These are phyloP conservation scores for Tuberolachnus salignus DNA, from an alignment of 2,888 invertebrate species.

Conservation along the genomic window DNA sequence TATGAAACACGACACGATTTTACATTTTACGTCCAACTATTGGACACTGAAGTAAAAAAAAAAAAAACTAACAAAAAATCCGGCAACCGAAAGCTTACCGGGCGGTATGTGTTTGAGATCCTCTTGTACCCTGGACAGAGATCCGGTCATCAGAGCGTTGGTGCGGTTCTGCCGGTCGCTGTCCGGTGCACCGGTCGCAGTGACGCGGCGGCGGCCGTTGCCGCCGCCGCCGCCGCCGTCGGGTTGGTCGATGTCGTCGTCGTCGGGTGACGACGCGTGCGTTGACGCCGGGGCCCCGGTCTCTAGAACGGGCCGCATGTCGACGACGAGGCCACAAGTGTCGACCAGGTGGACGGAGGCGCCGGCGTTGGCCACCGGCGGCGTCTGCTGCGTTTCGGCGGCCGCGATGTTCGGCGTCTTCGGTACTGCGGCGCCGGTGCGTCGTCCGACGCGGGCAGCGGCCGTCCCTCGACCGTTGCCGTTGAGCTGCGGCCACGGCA, in stretches of 20 bases:
- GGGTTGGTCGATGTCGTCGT: neutral
- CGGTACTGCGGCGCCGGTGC: too few relatives aligned
- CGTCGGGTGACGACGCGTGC: neutral
- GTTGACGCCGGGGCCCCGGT: neutral
- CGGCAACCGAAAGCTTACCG: constrained; percentile 20
- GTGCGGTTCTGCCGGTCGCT: neutral
- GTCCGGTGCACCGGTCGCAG: neutral
- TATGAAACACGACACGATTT: too few relatives aligned
- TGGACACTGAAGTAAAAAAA: too few relatives aligned
- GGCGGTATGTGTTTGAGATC: constrained; percentile 53
- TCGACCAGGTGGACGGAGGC: constrained; percentile 50
- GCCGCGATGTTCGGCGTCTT: neutral
- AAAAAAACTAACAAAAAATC: too few relatives aligned
- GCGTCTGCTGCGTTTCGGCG: neutral
- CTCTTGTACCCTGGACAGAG: constrained; percentile 3
- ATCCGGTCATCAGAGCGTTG: neutral
- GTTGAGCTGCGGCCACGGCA: constrained; percentile 15
- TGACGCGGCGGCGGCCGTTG: too few relatives aligned
- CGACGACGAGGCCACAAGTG: constrained; percentile 33
- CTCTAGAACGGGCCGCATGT: neutral
- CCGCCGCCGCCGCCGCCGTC: neutral
- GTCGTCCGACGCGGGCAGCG: neutral
- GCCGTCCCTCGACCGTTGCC: constrained; percentile 60
- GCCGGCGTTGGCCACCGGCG: neutral
- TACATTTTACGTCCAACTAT: too few relatives aligned